Evolutionary conservation across 2,888 invertebrate species (phyloP).

Genomic region (Argynnis bischoffii): DNA sequence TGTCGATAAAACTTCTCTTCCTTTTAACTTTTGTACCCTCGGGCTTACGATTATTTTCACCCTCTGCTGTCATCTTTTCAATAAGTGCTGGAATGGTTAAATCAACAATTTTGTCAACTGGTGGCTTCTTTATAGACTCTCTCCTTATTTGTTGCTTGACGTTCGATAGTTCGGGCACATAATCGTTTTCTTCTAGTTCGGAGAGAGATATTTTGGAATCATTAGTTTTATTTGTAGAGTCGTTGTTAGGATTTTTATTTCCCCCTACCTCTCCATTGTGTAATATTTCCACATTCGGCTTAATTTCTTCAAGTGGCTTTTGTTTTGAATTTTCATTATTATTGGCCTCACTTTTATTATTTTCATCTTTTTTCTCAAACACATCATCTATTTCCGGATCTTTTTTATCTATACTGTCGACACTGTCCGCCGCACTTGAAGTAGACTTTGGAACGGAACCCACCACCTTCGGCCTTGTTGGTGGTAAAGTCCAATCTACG

Average conservation of each 20-base stretch:
- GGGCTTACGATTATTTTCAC: constrained; percentile 58
- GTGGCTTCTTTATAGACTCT: constrained; percentile 57
- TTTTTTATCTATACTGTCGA: constrained; percentile 56
- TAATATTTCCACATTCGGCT: constrained; percentile 48
- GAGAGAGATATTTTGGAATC: constrained; percentile 61
- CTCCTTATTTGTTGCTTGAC: constrained; percentile 62
- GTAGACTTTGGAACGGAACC: constrained; percentile 71
- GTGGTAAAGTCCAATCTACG: constrained; percentile 73
- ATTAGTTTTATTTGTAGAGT: constrained; percentile 44
- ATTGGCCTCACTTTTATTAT: constrained; percentile 40
- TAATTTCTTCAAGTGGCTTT: constrained; percentile 43
- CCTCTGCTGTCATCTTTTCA: constrained; percentile 69
- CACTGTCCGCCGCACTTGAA: constrained; percentile 61
- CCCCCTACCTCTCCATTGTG: constrained; percentile 56
- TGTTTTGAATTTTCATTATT: constrained; percentile 37
- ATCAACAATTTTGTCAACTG: constrained; percentile 58
- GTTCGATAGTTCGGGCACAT: constrained; percentile 65
- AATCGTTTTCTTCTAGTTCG: constrained; percentile 69
- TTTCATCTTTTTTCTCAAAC: constrained; percentile 56
- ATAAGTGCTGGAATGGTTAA: constrained; percentile 71
- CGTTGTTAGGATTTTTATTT: constrained; percentile 43
- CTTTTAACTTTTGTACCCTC: constrained; percentile 70
- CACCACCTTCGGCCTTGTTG: constrained; percentile 72
- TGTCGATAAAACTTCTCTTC: constrained; percentile 77
- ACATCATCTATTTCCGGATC: constrained; percentile 66